Base-by-base conservation (phyloP, 2,888 invertebrate species). In the Notodonta dromedarius region DNA sequence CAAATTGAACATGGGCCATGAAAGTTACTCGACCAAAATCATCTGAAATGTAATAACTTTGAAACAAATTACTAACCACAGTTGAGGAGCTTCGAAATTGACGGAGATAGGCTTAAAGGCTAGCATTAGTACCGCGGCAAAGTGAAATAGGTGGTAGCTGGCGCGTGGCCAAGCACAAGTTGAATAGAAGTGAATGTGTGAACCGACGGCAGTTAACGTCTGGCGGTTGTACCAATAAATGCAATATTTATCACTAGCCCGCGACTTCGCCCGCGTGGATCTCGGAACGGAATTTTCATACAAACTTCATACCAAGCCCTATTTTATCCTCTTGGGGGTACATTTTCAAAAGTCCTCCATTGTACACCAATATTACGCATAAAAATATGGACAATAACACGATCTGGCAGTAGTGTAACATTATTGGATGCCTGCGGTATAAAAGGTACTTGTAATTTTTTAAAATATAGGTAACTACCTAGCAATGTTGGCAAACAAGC, bases 151-250 rank as follows among this genome's bases (percentile, higher is more conserved):
- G 7, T 54, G 39, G 39, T 8, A 12, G n/a, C 54, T 54, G 54
- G 54, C 54, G 39, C 2, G n/a, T 2, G 7, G 54, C 54, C 54
- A 54, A 54, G n/a, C 54, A 39, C 54, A 54, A 54, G 54, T 54
- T 54, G 54, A 54, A 54, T 39, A 14, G 54, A 39, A 54, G 54
- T 54, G 54, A 54, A 54, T 54, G 54, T 54, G 39, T 14, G 54
- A n/a, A n/a, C 39, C 24, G 32, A 35, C 35, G 9, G 13, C 32
- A 39, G 39, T 54, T 54, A 54, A 9, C 54, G 54, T 5, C 13
- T 46, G 46, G 9, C 11, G 46, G 46, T 46, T n/a, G 5, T 46
- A n/a, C n/a, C 5, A 46, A 46, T 46, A n/a, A 46, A 46, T 46
- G 46, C 46, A 46, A 4, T 46, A n/a, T n/a, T 46, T 46, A 46